phyloP scores from a whole-genome alignment of 2,113 vertebrate genomes.

The Gobius niger region DNA sequence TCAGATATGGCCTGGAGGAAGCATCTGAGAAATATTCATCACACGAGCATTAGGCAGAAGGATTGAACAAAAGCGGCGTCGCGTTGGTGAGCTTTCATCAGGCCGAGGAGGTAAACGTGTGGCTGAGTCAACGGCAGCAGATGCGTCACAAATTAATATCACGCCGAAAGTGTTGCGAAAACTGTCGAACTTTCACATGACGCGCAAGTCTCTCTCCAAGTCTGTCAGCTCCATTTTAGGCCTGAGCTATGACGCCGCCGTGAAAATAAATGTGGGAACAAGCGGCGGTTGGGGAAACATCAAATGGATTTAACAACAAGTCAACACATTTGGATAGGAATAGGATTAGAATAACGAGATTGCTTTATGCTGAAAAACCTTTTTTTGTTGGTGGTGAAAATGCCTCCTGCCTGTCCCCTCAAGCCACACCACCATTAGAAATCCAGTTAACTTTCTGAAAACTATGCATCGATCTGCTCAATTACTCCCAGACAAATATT shows the following conservation, averaged over 20 bases:
- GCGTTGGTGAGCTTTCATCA: conserved; percentile 42
- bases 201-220: conserved; percentile 17
- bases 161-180: conserved; percentile 55
- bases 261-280: conserved; percentile 19
- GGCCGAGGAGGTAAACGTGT: conserved; percentile 31
- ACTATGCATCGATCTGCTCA: not conserved
- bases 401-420: not conserved
- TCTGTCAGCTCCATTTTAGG: conserved; percentile 19
- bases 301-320: not conserved
- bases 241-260: conserved; percentile 13
- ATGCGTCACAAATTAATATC: conserved; percentile 61
- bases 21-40: conserved; percentile 78
- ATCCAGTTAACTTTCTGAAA: not conserved
- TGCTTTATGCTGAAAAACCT: not conserved
- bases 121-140: conserved; percentile 52
- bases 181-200: conserved; percentile 54
- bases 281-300: not conserved
- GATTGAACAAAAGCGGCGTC: conserved; percentile 69
- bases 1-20: conserved; percentile 80
- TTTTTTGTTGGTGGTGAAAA: not conserved
- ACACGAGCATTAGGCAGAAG: conserved; percentile 69
- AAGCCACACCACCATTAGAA: not conserved
- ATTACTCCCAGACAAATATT: not conserved
- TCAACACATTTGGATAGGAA: not conserved
- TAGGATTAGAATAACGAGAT: not conserved